Evolutionary conservation across 2,888 invertebrate genomes (phyloP).

Genomic region (Synergus japonicus): DNA sequence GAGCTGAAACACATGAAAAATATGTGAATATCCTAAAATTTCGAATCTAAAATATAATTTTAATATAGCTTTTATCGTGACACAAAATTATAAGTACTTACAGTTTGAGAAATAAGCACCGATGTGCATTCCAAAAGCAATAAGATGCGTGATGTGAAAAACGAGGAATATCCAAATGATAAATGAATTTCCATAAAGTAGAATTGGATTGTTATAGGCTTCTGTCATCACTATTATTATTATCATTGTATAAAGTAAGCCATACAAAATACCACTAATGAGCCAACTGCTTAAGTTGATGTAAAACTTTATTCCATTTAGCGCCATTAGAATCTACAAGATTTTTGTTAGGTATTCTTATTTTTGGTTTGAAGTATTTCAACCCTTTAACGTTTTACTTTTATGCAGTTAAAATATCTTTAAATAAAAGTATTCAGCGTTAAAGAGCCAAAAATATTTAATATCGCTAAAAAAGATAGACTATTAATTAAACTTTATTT

Average conservation of each 20-base stretch:
- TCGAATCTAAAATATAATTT: no score
- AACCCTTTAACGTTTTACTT: background rate
- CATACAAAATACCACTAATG: slow-evolving; percentile 61
- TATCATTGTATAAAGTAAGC: slow-evolving; percentile 60
- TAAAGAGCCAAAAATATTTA: no score
- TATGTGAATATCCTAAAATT: no score
- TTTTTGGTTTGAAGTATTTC: background rate
- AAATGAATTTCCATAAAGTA: slow-evolving; percentile 45
- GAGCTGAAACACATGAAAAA: slow-evolving; percentile 42
- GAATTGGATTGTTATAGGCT: slow-evolving; percentile 31
- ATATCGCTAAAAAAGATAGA: no score
- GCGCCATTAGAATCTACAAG: slow-evolving; percentile 67
- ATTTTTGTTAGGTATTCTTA: background rate
- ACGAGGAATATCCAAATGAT: slow-evolving; percentile 44
- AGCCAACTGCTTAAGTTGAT: slow-evolving; percentile 70
- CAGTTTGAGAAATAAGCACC: slow-evolving; percentile 47
- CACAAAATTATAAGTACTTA: slow-evolving; percentile 1
- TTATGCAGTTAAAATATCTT: no score
- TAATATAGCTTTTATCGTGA: no score
- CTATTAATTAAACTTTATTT: no score
- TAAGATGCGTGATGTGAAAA: slow-evolving; percentile 39
- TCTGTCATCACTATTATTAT: slow-evolving; percentile 61
- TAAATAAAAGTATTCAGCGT: no score
- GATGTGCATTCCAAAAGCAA: slow-evolving; percentile 48
- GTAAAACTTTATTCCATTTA: slow-evolving; percentile 67